Percentiles rank a stretch among this genome's conserved stretches.
Conservation (phyloP, 2,113 vertebrate species). For the Hiodon tergisus region DNA sequence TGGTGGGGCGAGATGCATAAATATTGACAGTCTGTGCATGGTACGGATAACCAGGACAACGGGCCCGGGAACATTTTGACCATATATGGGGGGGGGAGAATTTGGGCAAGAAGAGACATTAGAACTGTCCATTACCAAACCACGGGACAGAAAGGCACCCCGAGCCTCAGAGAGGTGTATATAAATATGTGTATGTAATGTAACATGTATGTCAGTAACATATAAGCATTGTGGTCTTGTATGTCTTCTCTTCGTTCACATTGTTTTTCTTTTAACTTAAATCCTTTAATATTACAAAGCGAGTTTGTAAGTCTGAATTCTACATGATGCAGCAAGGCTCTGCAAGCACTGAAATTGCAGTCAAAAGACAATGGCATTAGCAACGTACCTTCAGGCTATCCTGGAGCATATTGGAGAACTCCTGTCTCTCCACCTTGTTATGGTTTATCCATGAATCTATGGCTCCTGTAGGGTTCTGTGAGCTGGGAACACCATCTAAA, state of each 20-base stretch:
- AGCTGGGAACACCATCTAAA: slow-evolving; percentile 88
- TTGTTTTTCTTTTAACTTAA: too few relatives aligned
- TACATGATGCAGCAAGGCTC: too few relatives aligned
- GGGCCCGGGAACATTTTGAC: too few relatives aligned
- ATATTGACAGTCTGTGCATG: too few relatives aligned
- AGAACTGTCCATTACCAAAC: neutral
- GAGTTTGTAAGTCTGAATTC: too few relatives aligned
- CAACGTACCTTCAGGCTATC: slow-evolving; percentile 84
- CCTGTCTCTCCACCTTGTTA: slow-evolving; percentile 90
- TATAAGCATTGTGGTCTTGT: too few relatives aligned
- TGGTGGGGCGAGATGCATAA: too few relatives aligned
- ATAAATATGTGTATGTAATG: neutral
- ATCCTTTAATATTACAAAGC: too few relatives aligned
- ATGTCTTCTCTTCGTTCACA: too few relatives aligned
- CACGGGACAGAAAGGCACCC: neutral
- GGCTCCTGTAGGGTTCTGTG: slow-evolving; percentile 85
- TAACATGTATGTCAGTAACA: too few relatives aligned
- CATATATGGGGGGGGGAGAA: neutral
- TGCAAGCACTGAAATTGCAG: neutral
- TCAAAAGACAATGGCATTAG: neutral
- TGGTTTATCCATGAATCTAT: slow-evolving; percentile 94
- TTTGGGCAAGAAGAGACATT: neutral
- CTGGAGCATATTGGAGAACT: slow-evolving; percentile 77
- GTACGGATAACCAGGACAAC: too few relatives aligned
- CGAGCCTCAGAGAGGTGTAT: too few relatives aligned